phyloP scores from a whole-genome alignment of 2,113 vertebrate genomes.

The Agelaius tricolor region DNA sequence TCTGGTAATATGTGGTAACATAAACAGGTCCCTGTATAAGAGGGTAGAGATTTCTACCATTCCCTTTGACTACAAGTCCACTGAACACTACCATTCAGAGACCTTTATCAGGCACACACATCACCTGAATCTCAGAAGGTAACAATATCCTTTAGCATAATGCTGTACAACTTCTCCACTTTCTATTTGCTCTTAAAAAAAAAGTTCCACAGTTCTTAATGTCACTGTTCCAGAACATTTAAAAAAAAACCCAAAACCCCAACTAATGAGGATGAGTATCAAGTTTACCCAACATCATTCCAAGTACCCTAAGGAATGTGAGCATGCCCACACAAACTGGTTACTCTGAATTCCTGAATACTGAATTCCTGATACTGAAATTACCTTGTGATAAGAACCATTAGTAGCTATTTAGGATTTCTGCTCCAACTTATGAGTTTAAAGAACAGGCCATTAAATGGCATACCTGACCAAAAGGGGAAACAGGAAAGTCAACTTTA shows the following conservation, averaged over 20 bases:
- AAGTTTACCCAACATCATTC: background rate
- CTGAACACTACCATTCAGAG: background rate
- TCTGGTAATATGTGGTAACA: background rate
- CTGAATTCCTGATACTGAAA: background rate
- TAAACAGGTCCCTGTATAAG: background rate
- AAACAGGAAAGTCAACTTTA: background rate
- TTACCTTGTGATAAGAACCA: background rate
- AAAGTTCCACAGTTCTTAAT: background rate
- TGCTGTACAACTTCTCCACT: background rate
- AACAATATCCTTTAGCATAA: background rate
- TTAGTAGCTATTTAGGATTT: background rate
- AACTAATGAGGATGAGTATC: background rate
- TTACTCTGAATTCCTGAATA: background rate
- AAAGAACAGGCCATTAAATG: background rate
- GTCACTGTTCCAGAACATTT: background rate
- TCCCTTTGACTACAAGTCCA: background rate
- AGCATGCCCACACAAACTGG: too few species aligned
- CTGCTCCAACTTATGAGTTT: background rate
- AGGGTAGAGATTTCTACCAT: background rate
- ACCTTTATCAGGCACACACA: background rate
- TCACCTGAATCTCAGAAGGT: background rate
- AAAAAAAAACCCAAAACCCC: rapidly evolving
- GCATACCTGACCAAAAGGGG: background rate
- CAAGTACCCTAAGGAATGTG: background rate
- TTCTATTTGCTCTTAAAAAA: background rate